Conservation (phyloP, 2,888 invertebrate genomes). For the Caenorhabditis plicata region DNA sequence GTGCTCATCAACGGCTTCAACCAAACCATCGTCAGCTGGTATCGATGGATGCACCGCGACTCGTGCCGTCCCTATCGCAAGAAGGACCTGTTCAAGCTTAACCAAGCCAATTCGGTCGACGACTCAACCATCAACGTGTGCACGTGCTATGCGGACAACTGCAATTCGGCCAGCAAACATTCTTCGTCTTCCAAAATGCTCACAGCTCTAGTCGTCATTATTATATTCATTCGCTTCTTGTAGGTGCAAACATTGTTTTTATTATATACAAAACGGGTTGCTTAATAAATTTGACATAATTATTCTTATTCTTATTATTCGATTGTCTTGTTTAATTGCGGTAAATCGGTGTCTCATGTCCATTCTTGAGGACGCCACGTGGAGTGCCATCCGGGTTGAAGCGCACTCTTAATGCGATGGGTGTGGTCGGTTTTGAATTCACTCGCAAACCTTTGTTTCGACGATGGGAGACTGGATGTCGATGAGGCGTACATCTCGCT, state of each 20-base stretch:
- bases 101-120: slow-evolving; percentile 47
- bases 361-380: slow-evolving; percentile 61
- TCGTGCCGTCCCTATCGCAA: slow-evolving; percentile 59
- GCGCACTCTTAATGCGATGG: slow-evolving; percentile 45
- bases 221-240: no score
- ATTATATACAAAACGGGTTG: no score
- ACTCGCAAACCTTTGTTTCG: slow-evolving; percentile 34
- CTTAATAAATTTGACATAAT: no score
- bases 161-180: no score
- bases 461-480: slow-evolving; percentile 51
- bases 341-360: no score
- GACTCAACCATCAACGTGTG: slow-evolving; percentile 59
- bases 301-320: no score
- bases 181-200: no score
- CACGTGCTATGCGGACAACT: slow-evolving; percentile 62
- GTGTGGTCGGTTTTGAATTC: background rate
- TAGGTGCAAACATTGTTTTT: no score
- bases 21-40: slow-evolving; percentile 60
- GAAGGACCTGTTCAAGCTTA: slow-evolving; percentile 59
- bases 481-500: slow-evolving; percentile 52
- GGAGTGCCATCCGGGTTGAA: slow-evolving; percentile 65
- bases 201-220: no score
- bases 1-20: slow-evolving; percentile 62
- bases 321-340: no score
- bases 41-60: slow-evolving; percentile 63